These are phyloP conservation scores for Coregonus sp. DNA, from an alignment of 2,797 vertebrate genomes.

Conservation along the genomic window DNA sequence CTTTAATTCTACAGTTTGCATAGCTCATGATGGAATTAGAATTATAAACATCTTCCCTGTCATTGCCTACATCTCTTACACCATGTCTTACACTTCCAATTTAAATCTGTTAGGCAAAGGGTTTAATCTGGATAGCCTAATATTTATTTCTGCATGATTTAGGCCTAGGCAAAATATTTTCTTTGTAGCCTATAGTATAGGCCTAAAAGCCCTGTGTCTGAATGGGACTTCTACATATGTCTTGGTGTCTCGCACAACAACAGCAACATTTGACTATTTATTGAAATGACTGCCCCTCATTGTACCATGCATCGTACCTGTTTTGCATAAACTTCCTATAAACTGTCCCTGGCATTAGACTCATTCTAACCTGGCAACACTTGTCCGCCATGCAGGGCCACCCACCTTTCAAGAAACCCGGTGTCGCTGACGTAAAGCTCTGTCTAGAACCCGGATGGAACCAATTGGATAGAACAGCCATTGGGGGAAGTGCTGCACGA, in stretches of 20 bases:
- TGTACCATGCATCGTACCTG: neutral
- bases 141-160: too few relatives aligned
- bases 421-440: conserved; percentile 50
- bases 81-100: too few relatives aligned
- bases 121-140: too few relatives aligned
- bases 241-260: neutral
- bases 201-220: neutral
- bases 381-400: neutral
- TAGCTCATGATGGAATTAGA: too few relatives aligned
- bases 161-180: neutral
- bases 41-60: too few relatives aligned
- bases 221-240: neutral
- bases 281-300: neutral
- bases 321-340: neutral
- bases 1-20: too few relatives aligned
- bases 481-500: conserved; percentile 75
- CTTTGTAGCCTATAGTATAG: neutral
- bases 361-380: neutral
- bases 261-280: neutral
- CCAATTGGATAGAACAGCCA: conserved; percentile 72
- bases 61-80: too few relatives aligned
- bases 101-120: too few relatives aligned
- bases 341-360: neutral
- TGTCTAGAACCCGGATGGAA: conserved; percentile 75
- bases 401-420: conserved; percentile 19